These are phyloP conservation scores for Brachyhypopomus gauderio DNA, from an alignment of 2,113 vertebrate species.

Conservation along the genomic window DNA sequence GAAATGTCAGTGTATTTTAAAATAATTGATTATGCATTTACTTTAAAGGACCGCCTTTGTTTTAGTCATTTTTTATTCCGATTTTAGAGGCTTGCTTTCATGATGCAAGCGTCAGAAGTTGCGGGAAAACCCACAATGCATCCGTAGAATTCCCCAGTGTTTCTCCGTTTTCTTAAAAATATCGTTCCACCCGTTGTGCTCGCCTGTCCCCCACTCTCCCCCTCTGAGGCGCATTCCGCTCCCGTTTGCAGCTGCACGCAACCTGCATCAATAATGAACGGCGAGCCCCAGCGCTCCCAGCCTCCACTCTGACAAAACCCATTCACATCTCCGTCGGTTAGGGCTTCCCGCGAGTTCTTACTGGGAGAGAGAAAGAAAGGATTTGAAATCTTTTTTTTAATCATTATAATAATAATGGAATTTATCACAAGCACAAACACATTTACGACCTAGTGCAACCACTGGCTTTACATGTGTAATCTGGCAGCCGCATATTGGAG, in stretches of 20 bases:
- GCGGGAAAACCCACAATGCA: not conserved
- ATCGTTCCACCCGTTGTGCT: too few species aligned
- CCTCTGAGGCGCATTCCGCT: constrained; percentile 59
- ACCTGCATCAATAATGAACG: constrained; percentile 80
- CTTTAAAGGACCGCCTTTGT: not conserved
- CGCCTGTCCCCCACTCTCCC: not conserved
- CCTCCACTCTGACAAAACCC: constrained; percentile 74
- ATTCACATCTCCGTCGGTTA: constrained; percentile 56
- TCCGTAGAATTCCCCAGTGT: not conserved
- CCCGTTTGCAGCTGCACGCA: constrained; percentile 76
- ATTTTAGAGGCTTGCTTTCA: not conserved
- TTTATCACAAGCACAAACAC: constrained; percentile 35
- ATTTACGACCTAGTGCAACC: constrained; percentile 25
- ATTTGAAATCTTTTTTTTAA: constrained; percentile 44
- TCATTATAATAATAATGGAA: constrained; percentile 34
- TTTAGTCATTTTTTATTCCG: not conserved
- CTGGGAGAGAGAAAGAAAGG: constrained; percentile 12
- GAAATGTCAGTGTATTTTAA: not conserved
- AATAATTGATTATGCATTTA: not conserved
- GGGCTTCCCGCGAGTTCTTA: constrained; percentile 30
- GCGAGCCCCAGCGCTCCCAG: constrained; percentile 79
- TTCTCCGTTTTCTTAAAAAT: not conserved
- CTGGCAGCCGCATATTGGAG: constrained; percentile 2
- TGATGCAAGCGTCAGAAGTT: not conserved
- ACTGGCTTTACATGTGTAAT: constrained; percentile 28